phyloP scores from a whole-genome alignment of 1,140 invertebrate species.

The Leptinotarsa undecemlineata region DNA sequence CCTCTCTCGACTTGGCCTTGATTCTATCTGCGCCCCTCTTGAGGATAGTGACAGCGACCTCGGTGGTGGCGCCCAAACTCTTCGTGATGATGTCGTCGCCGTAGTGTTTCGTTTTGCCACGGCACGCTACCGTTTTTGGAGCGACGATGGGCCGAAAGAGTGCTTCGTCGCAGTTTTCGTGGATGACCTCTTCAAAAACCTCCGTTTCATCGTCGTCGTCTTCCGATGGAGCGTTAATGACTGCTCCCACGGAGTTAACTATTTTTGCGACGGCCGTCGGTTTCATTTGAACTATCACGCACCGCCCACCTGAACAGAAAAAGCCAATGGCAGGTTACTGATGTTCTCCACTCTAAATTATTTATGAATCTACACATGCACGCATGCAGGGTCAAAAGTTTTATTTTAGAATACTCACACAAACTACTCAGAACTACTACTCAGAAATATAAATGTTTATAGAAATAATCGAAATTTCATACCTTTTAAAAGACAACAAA shows the following conservation, averaged over 20 bases:
- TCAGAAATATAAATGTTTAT: too few relatives aligned
- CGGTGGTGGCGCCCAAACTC: conserved; percentile 42
- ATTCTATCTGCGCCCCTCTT: conserved; percentile 18
- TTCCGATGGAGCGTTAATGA: conserved; percentile 64
- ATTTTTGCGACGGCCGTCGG: conserved; percentile 63
- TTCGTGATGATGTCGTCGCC: conserved; percentile 42
- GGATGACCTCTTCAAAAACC: conserved; percentile 58
- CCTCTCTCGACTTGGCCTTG: neutral
- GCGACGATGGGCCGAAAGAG: conserved; percentile 64
- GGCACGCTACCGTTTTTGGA: conserved; percentile 38
- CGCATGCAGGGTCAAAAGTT: neutral
- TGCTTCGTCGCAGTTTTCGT: conserved; percentile 66
- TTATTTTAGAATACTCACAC: neutral
- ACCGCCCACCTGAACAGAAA: conserved; percentile 71
- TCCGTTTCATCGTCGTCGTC: conserved; percentile 60
- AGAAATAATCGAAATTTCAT: too few relatives aligned
- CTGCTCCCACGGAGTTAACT: conserved; percentile 73
- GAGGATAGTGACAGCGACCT: conserved; percentile 46
- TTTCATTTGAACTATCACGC: conserved; percentile 58
- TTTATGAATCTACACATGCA: neutral
- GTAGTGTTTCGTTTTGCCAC: conserved; percentile 33
- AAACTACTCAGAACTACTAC: neutral
- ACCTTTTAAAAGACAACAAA: too few relatives aligned
- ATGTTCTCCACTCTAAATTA: neutral
- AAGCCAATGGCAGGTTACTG: conserved; percentile 73